Conservation (phyloP, 1,140 invertebrate genomes). For the Heterodera schachtii region DNA sequence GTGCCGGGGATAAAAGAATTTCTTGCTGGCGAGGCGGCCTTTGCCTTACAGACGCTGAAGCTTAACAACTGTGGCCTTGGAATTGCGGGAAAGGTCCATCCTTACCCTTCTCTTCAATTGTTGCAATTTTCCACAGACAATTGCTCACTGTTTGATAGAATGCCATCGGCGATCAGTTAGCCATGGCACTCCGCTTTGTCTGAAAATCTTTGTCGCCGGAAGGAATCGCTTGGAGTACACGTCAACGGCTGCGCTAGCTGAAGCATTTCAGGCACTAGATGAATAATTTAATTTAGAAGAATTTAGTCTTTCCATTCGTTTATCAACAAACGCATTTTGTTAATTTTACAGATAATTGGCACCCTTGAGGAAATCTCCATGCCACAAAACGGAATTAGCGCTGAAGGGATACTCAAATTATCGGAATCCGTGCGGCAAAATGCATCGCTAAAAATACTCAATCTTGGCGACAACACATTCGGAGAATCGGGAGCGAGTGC, state of each 20-base stretch:
- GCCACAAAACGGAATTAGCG: slow-evolving; percentile 95
- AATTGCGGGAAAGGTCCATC: slow-evolving; percentile 76
- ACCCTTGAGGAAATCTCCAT: slow-evolving; percentile 86
- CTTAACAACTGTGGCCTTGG: slow-evolving; percentile 95
- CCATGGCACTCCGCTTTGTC: slow-evolving; percentile 72
- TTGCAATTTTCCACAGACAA: slow-evolving; percentile 69
- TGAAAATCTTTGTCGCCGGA: slow-evolving; percentile 87
- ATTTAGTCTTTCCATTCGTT: too few relatives aligned
- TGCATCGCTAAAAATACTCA: slow-evolving; percentile 76
- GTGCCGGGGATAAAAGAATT: slow-evolving; percentile 84
- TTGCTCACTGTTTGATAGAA: slow-evolving; percentile 78
- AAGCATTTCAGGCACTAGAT: slow-evolving; percentile 76
- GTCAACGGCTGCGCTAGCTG: slow-evolving; percentile 80
- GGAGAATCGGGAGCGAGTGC: slow-evolving; percentile 75
- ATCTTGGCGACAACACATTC: slow-evolving; percentile 93
- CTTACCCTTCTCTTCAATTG: slow-evolving; percentile 2
- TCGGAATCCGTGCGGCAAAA: slow-evolving; percentile 79
- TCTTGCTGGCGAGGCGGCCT: slow-evolving; percentile 81
- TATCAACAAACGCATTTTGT: neutral
- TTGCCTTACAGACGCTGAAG: slow-evolving; percentile 77
- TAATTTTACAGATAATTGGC: slow-evolving; percentile 69
- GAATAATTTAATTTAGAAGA: too few relatives aligned
- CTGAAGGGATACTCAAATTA: slow-evolving; percentile 79
- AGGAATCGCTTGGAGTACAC: slow-evolving; percentile 91
- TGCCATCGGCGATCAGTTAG: slow-evolving; percentile 74